Evolutionary conservation across 2,888 invertebrate species (phyloP), one percentile per base, ranked within the genome.

Genomic region (Xanthia togata): DNA sequence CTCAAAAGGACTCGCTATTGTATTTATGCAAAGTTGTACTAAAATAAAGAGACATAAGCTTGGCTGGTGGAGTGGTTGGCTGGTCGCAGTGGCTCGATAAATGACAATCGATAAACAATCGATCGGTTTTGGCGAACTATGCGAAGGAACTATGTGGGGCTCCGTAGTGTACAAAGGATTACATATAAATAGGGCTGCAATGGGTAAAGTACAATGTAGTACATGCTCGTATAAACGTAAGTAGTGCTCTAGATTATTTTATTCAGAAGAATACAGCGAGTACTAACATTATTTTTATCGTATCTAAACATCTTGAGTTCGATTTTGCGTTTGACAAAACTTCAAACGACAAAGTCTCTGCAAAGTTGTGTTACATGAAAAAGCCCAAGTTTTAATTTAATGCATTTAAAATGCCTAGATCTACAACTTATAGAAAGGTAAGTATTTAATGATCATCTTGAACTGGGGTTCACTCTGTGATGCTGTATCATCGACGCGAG

Each of bases 1-100:
- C 91, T 70, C 70, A 90, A 89, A 91, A 80, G 91, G 93, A 78
- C 62, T 73, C 77, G 70, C 93, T 81, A 93, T 94, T 94, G 94
- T 94, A 80, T 89, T 85, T 88, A 90, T 91, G 90, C 89, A 83
- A 91, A 90, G 74, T 74, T 69, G 70, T 63, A 80, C 81, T 86
- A 80, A 89, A 89, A 86, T 87, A 87, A 85, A 85, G 81, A 82
- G 73, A 73, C 83, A 83, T 74, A 76, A 70, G 71, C 70, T 70
- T 71, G 81, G 57, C 64, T 26, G 53, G 20, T 41, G 53, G 47
- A 81, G 8, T 26, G 44, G 14, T 50, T 57, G 71, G 53, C 31
- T 31, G 53, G 26, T 50, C 50, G 11, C 55, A 41, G 55, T 41
- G 78, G 64, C 53, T 11, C 55, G 67, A 41, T 35, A 38, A 59